Evolutionary conservation across 2,113 vertebrate species (phyloP).

Genomic region (Stigmatopora nigra): DNA sequence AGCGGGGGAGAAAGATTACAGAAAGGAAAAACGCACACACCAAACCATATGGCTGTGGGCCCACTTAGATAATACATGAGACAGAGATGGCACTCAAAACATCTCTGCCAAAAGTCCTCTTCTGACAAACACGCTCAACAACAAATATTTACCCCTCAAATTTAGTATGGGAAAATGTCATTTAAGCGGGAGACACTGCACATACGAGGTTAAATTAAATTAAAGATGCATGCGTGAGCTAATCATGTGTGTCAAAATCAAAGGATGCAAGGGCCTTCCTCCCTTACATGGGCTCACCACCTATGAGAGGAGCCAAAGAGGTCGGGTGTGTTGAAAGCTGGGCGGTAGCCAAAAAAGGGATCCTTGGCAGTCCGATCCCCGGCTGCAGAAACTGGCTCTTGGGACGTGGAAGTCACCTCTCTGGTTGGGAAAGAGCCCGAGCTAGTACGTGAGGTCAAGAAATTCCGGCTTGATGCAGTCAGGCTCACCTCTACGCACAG

Average conservation of each 20-base stretch:
- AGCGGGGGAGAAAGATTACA: conserved; percentile 27
- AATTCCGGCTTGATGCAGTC: too few relatives aligned
- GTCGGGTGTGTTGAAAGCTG: too few relatives aligned
- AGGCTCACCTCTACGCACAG: too few relatives aligned
- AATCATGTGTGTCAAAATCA: background rate
- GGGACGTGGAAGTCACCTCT: too few relatives aligned
- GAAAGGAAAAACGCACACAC: conserved; percentile 43
- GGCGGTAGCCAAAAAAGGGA: too few relatives aligned
- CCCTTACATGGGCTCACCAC: too few relatives aligned
- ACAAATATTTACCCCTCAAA: conserved; percentile 2
- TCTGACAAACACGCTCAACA: conserved; percentile 18
- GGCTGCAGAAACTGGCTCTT: too few relatives aligned
- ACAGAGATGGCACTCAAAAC: conserved; percentile 62
- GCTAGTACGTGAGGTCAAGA: too few relatives aligned
- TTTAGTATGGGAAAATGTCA: background rate
- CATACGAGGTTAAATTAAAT: background rate
- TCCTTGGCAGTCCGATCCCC: too few relatives aligned
- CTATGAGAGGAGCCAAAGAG: too few relatives aligned
- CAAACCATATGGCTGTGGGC: conserved; percentile 69
- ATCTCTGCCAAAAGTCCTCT: conserved; percentile 51
- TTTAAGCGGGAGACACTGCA: background rate
- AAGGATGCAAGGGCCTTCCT: too few relatives aligned
- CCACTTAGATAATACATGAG: conserved; percentile 70
- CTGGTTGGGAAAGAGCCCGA: too few relatives aligned
- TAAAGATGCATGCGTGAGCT: conserved; percentile 1